phyloP scores from a whole-genome alignment of 2,113 vertebrate species.

The Diphyllodes magnificus region DNA sequence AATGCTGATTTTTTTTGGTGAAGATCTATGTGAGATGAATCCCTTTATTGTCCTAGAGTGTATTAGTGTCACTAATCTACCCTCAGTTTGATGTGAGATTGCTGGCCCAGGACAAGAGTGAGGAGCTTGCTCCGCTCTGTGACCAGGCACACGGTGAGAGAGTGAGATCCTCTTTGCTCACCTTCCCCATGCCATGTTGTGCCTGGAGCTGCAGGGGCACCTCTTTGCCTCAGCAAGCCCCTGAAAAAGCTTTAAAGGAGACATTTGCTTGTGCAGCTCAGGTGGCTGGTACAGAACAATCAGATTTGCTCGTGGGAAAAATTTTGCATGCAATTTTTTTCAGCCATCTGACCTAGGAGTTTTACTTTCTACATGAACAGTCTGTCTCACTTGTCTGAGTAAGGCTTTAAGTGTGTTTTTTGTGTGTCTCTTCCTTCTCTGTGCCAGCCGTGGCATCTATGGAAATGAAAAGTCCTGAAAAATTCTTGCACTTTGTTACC shows the following conservation, averaged over 20 bases:
- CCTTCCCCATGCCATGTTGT: not conserved
- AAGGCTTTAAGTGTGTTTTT: not conserved
- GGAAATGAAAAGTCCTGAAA: not conserved
- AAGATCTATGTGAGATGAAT: not conserved
- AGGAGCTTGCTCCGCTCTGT: not conserved
- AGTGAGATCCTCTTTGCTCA: accelerated
- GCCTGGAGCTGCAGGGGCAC: not conserved
- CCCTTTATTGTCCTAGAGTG: not conserved
- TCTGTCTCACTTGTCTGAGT: not conserved
- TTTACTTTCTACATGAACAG: not conserved
- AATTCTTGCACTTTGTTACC: not conserved
- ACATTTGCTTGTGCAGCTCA: not conserved
- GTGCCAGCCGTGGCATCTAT: not conserved
- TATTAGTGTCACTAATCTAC: not conserved
- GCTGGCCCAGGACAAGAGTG: not conserved
- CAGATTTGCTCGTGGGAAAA: not conserved
- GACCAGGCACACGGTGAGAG: accelerated
- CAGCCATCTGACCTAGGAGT: not conserved
- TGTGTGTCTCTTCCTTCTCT: not conserved
- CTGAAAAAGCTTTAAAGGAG: not conserved
- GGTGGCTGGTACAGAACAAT: not conserved
- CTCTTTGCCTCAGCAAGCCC: not conserved
- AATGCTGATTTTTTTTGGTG: accelerated
- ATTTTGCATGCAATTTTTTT: not conserved
- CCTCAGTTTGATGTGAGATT: not conserved